Evolutionary conservation across 2,797 vertebrate species (phyloP).

Genomic region (Phrynocephalus guinanensis): DNA sequence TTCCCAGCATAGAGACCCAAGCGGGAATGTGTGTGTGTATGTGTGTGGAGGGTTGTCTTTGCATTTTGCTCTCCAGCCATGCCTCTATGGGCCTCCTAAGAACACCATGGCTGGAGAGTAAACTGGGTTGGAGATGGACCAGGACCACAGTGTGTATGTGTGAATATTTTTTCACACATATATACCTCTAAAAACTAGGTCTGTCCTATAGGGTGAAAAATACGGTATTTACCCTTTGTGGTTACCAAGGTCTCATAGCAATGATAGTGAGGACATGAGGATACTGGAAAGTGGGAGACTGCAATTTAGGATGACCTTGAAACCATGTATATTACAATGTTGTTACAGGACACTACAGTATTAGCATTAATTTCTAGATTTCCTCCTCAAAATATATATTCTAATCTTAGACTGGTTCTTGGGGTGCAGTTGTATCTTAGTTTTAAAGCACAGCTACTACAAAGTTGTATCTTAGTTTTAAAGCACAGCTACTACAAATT

Average conservation of each 20-base stretch:
- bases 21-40: no score
- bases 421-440: not conserved
- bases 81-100: no score
- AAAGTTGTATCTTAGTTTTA: no score
- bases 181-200: no score
- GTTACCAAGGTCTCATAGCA: not conserved
- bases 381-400: not conserved
- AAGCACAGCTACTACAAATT: not conserved
- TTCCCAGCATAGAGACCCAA: no score
- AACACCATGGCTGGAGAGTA: no score
- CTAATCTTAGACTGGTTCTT: not conserved
- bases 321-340: not conserved
- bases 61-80: no score
- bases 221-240: not conserved
- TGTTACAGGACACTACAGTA: not conserved
- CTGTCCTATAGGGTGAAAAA: no score
- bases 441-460: not conserved
- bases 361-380: not conserved
- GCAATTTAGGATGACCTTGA: not conserved
- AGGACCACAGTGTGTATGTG: no score
- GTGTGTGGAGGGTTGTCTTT: no score
- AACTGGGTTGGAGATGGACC: no score
- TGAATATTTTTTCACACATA: no score
- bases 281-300: not conserved
- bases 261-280: not conserved